phyloP scores from a whole-genome alignment of 2,113 vertebrate species.

The Heloderma charlesbogerti region DNA sequence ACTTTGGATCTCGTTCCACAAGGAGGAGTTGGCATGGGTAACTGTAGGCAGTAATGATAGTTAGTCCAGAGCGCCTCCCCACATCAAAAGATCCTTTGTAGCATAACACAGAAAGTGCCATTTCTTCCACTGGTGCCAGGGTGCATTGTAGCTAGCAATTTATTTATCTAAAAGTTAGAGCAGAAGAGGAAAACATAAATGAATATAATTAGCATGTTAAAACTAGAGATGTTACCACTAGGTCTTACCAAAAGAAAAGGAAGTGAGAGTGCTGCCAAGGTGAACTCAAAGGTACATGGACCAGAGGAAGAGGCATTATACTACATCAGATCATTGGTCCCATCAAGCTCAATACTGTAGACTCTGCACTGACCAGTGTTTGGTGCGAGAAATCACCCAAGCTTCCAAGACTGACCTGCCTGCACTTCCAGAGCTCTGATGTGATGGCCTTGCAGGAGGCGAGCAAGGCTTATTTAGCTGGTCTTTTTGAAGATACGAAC shows the following conservation, averaged over 20 bases:
- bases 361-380: too few species aligned
- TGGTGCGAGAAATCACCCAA: constrained; percentile 28
- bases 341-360: too few species aligned
- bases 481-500: constrained; percentile 31
- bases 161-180: neutral
- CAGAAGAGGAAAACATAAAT: neutral
- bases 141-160: neutral
- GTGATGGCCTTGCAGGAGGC: constrained; percentile 39
- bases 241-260: neutral
- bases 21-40: neutral
- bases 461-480: constrained; percentile 31
- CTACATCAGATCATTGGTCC: too few species aligned
- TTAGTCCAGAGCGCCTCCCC: neutral
- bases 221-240: neutral
- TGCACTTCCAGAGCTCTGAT: constrained; percentile 32
- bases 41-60: neutral
- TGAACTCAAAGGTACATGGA: too few species aligned
- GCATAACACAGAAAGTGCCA: neutral
- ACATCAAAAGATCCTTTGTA: neutral
- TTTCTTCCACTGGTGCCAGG: neutral
- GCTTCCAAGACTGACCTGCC: constrained; percentile 36
- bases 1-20: neutral
- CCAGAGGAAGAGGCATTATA: too few species aligned
- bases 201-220: neutral
- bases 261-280: too few species aligned